Evolutionary conservation across 2,888 invertebrate species (phyloP), one percentile per base, ranked within the genome.

Genomic region (Eupelmus urozonus): DNA sequence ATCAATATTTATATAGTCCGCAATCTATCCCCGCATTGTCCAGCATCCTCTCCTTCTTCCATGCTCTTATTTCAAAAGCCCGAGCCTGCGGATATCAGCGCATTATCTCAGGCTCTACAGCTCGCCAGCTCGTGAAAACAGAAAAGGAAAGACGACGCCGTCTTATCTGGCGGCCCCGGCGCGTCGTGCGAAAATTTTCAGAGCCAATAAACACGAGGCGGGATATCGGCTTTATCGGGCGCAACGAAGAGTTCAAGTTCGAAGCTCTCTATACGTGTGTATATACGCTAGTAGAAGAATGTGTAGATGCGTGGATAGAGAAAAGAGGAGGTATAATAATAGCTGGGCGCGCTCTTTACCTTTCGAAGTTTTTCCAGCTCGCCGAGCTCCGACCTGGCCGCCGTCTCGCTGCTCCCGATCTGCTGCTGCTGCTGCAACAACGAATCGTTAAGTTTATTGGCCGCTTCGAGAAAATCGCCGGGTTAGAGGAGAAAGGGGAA

Each of bases 301-400:
- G 18, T 4, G 18, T 45, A 25, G 13, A 25, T 45, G 16, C 16
- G 16, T 11, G 34, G n/a, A 9, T 34, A n/a, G 40, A 29, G 60
- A 7, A 34, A 40, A 18, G 34, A 7, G 11, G 49, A 49, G 16
- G 18, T 11, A 16, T 60, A 66, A 23, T 51, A 20, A 20, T 20
- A n/a, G 29, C n/a, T 34, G 34, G n/a, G 25, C n/a, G 27, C 3
- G 45, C 11, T 45, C 81, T 84, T 85, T 82, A 88, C 88, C 83
- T 86, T 87, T 74, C 87, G 86, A 9, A 88, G 85, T 72, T 84
- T 85, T 55, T 87, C 85, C 80, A 88, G 57, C 40, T 79, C 82
- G 40, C 72, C 65, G 42, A 16, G 53, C 25, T 85, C 85, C 65
- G n/a, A n/a, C n/a, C 78, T 53, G 23, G 80, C 34, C 18, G 77